Evolutionary conservation across 2,888 invertebrate species (phyloP), one percentile per base, ranked within the genome.

Genomic region (Eubasilissa splendida): DNA sequence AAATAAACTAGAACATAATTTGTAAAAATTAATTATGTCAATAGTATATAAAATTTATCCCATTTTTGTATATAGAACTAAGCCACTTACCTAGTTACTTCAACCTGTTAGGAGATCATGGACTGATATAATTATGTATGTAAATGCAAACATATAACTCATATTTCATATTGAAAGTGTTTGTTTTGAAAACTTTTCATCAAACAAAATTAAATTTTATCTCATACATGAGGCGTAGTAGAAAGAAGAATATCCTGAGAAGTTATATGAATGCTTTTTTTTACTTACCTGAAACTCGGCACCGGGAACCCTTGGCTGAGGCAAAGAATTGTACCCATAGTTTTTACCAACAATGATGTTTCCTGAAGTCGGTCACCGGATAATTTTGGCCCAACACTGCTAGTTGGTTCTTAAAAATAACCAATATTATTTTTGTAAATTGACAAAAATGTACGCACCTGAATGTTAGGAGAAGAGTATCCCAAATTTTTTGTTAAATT

Each of bases 251-350:
- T 2, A 42, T 42, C 42, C 42, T 42, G 42, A 60, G 22, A 65
- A 65, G 65, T 65, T 65, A 65, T 5, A 33, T 73, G 71, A 22
- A 11, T 12, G 10, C 42, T 42, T 31, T 22, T 33, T 70, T 14
- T 54, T 59, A 50, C 42, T 77, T 93, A 95, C 95, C 95, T 95
- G 92, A 94, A 94, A 77, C 89, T 87, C 83, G 95, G 95, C 86
- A 93, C 92, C 82, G 95, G 95, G 88, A 92, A 95, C 82, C 93
- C 93, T 91, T 95, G 95, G 86, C 94, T 93, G 85, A 93, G 93
- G 88, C 95, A 95, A 86, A 94, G 90, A 85, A 94, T 91, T 82
- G 92, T 86, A 52, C 80, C 89, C 82, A 91, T 89, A 76, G 88
- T 89, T 74, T 87, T 86, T 7, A 84, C 50, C 74, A 70, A 42